These are phyloP conservation scores for Egretta garzetta DNA, from an alignment of 2,113 vertebrate species.

Conservation along the genomic window DNA sequence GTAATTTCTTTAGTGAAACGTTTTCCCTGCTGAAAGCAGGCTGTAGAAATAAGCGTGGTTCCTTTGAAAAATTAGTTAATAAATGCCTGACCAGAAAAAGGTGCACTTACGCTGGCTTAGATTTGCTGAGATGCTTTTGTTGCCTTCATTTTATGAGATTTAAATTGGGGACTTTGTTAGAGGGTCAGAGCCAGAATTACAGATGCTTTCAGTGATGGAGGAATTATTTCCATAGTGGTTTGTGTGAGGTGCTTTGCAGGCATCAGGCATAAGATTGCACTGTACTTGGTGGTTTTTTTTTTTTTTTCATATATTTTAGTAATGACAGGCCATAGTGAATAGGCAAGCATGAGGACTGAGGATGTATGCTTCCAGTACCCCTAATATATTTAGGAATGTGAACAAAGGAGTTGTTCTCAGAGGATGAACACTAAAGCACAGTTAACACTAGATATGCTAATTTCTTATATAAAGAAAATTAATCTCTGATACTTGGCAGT, in stretches of 20 bases:
- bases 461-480: background rate
- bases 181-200: background rate
- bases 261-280: background rate
- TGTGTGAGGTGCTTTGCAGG: background rate
- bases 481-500: background rate
- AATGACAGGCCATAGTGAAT: background rate
- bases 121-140: background rate
- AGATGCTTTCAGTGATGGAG: background rate
- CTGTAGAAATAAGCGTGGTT: background rate
- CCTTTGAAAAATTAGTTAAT: background rate
- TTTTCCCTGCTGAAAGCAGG: background rate
- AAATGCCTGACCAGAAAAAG: background rate
- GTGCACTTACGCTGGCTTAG: background rate
- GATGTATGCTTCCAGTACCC: background rate
- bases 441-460: background rate
- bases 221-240: background rate
- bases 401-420: background rate
- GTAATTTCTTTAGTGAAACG: background rate
- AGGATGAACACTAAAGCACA: background rate
- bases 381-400: background rate
- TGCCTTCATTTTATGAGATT: background rate
- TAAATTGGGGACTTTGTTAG: background rate
- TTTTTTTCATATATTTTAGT: background rate
- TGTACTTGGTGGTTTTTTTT: rapidly evolving
- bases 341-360: background rate